Evolutionary conservation across 2,797 vertebrate genomes (phyloP), one percentile per base, ranked within the genome.

Genomic region (Salmo trutta): DNA sequence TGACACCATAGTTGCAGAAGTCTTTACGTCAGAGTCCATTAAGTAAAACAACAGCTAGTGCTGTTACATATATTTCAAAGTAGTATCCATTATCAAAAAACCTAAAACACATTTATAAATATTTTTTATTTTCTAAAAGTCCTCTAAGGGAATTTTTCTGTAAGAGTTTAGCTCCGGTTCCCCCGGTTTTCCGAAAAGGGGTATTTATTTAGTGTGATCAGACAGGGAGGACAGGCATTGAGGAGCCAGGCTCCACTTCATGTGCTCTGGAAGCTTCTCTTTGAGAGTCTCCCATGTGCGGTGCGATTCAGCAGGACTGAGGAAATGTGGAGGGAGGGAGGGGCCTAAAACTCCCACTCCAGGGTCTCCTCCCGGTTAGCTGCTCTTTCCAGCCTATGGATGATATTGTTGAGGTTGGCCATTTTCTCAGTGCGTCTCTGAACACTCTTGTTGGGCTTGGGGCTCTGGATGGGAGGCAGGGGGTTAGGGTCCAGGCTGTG

Each of bases 391-490:
- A 99, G 92, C 91, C 98, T 93, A 88, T 99, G 97, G 89, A 99
- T 99, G 93, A 99, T 99, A 94, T 97, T 99, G 94, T 98, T 99
- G 89, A 99, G 96, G 93, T 99, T 99, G 85, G 98, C 98, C 97
- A 99, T 98, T 94, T 99, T 99, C 93, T 99, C 97, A 0, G 97
- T 97, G 87, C 97, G 96, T 92, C 96, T 95, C 92, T 98, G 97
- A 91, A 95, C 90, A 91, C 94, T 97, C 89, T 95, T 95, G 91
- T 94, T 98, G 81, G 94, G 93, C 92, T 96, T 97, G 86, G 95
- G 86, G 74, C 90, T 92, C 77, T 94, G 93, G 79, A 93, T 91
- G 59, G 90, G 89, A 0, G 88, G 88, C 31, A 92, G 93, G 1
- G 88, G 86, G 77, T 89, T 91, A 0, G 94, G 90, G 87, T 95